Evolutionary conservation across 2,113 vertebrate genomes (phyloP), one percentile per base, ranked within the genome.

Genomic region (Eudyptes chrysolophus): DNA sequence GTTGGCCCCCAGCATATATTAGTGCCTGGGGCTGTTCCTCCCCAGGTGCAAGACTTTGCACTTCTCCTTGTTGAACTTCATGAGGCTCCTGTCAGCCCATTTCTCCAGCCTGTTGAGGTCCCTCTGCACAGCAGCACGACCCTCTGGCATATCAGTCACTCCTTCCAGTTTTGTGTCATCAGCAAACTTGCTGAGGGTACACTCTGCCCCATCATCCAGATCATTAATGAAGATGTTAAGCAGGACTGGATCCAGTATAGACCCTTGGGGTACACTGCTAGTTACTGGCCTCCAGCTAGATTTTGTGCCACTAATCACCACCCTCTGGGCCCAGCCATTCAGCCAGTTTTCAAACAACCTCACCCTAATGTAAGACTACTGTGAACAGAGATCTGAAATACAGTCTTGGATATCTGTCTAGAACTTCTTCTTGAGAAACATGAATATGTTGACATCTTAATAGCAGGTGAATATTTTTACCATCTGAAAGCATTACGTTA

Each of bases 1-100:
- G 4, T 11, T 54, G n/a, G 5, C 3, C 8, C 13, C 2, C 25
- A 26, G 34, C 3, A 17, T 9, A 34, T 2, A 46, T 4, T 22
- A 13, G 9, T 77, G 24, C n/a, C 8, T 22, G 30, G 7, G 2
- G 2, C 10, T 81, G 13, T 32, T 93, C 38, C 29, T 87, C 6
- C 3, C 2, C 14, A 52, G 21, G 6, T 55, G 11, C 21, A 70
- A 34, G 46, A 55, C 11, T 18, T 58, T 65, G 6, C 7, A 26
- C 10, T 87, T 84, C 14, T 17, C 62, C 15, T 44, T 32, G 13
- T 16, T 79, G 71, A 75, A 46, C 11, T 60, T 30, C 22, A 19
- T 7, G 21, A 40, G 4, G 13, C 36, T 83, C 21, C 32, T 30
- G 16, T 18, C 0, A 1, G 7, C 13, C 6, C 24, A 15, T 54